These are phyloP conservation scores for Drosophila kambysellisi DNA, from an alignment of 2,888 invertebrate genomes.

Conservation along the genomic window DNA sequence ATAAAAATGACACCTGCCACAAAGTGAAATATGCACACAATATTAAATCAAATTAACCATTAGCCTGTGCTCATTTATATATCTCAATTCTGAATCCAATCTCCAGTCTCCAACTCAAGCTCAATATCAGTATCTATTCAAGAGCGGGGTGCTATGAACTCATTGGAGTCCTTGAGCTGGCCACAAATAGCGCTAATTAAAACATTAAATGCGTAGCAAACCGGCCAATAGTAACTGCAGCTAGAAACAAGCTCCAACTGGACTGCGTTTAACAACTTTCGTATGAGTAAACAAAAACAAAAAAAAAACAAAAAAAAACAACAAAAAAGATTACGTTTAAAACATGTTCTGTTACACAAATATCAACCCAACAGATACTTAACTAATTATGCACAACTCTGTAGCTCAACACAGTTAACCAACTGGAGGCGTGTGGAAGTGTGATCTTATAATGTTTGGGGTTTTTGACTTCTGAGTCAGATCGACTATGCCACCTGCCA, in stretches of 20 bases:
- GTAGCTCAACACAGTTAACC: slow-evolving; percentile 34
- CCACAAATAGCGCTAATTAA: slow-evolving; percentile 69
- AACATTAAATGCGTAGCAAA: slow-evolving; percentile 71
- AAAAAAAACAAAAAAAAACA: not conserved
- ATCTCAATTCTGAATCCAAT: slow-evolving; percentile 24
- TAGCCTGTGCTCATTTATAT: slow-evolving; percentile 51
- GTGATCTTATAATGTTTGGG: not conserved
- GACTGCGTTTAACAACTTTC: slow-evolving; percentile 50
- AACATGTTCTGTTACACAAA: slow-evolving; percentile 42
- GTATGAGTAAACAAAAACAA: slow-evolving; percentile 10
- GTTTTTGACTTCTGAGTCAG: slow-evolving; percentile 31
- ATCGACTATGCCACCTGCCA: slow-evolving; percentile 24
- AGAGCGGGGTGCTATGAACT: slow-evolving; percentile 51
- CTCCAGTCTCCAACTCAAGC: slow-evolving; percentile 6
- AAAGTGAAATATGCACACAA: slow-evolving; percentile 24
- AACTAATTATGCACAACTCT: slow-evolving; percentile 41
- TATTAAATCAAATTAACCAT: slow-evolving; percentile 52
- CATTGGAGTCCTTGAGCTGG: slow-evolving; percentile 57
- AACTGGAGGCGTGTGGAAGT: not conserved
- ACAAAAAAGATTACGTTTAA: not conserved
- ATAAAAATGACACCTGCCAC: slow-evolving; percentile 62
- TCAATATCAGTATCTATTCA: slow-evolving; percentile 29
- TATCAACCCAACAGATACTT: slow-evolving; percentile 8
- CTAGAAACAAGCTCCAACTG: slow-evolving; percentile 51
- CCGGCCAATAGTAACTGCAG: slow-evolving; percentile 34